These are phyloP conservation scores for Danaus chrysippus DNA, from an alignment of 2,888 invertebrate genomes.

Conservation along the genomic window DNA sequence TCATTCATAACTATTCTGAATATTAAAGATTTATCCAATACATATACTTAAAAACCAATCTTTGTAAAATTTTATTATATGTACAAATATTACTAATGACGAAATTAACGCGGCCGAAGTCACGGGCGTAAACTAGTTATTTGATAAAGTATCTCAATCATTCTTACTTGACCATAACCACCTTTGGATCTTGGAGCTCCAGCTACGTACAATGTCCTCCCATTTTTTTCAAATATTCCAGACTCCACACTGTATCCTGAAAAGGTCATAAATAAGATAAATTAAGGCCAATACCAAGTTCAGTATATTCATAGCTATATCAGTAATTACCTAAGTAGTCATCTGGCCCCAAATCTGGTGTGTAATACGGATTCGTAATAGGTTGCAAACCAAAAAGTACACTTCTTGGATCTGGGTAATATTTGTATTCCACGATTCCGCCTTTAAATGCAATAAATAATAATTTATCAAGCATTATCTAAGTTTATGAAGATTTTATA, in stretches of 20 bases:
- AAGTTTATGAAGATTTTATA: too few relatives aligned
- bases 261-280: slow-evolving; percentile 25
- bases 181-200: slow-evolving; percentile 73
- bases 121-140: too few relatives aligned
- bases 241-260: slow-evolving; percentile 77
- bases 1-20: too few relatives aligned
- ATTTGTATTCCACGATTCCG: slow-evolving; percentile 54
- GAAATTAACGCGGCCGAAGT: too few relatives aligned
- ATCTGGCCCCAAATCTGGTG: slow-evolving; percentile 59
- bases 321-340: slow-evolving; percentile 68
- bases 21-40: too few relatives aligned
- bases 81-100: too few relatives aligned
- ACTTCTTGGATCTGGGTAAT: slow-evolving; percentile 36
- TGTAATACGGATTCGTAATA: slow-evolving; percentile 59
- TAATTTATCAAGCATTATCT: background rate
- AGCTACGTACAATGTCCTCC: slow-evolving; percentile 61
- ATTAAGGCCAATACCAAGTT: slow-evolving; percentile 1
- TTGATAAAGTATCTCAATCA: background rate
- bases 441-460: slow-evolving; percentile 46
- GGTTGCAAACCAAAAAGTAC: slow-evolving; percentile 47
- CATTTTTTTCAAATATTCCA: slow-evolving; percentile 63
- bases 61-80: too few relatives aligned
- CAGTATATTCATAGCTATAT: slow-evolving; percentile 7
- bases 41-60: too few relatives aligned
- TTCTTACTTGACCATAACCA: slow-evolving; percentile 59